Evolutionary conservation across 2,888 invertebrate genomes (phyloP).

Genomic region (Caenorhabditis plicata): DNA sequence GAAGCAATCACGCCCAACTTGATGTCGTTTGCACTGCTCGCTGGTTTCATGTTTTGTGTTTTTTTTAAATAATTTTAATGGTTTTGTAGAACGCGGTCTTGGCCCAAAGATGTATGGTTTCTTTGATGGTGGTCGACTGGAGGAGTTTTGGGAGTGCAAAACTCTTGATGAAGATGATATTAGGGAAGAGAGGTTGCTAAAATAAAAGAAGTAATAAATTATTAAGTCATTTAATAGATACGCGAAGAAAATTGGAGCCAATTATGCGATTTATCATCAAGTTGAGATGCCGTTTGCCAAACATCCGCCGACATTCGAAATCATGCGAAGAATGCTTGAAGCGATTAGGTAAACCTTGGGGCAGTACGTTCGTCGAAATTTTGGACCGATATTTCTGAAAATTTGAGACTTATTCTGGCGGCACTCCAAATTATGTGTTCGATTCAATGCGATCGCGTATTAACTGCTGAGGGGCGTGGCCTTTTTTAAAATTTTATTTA

Average conservation of each 20-base stretch:
- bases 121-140: slow-evolving; percentile 89
- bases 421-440: no score
- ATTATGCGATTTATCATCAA: slow-evolving; percentile 10
- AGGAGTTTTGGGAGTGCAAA: slow-evolving; percentile 80
- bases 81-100: slow-evolving; percentile 81
- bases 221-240: slow-evolving; percentile 3
- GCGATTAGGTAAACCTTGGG: slow-evolving; percentile 1
- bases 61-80: no score
- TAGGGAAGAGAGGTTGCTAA: slow-evolving; percentile 2
- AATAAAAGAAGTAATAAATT: neutral
- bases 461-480: no score
- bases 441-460: no score
- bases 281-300: slow-evolving; percentile 17
- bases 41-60: no score
- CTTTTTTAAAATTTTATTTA: no score
- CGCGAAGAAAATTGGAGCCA: slow-evolving; percentile 7
- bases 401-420: no score
- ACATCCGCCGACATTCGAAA: slow-evolving; percentile 1
- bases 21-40: slow-evolving; percentile 88
- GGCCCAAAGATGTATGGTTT: slow-evolving; percentile 91
- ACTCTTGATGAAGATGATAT: slow-evolving; percentile 11
- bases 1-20: slow-evolving; percentile 86
- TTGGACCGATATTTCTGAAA: no score
- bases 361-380: no score
- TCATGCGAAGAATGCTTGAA: slow-evolving; percentile 10